A percentile compares a stretch with the other conserved stretches of the same genome.
Conservation (phyloP, 23 tunicate genomes). For the Trididemnum nubilum region DNA sequence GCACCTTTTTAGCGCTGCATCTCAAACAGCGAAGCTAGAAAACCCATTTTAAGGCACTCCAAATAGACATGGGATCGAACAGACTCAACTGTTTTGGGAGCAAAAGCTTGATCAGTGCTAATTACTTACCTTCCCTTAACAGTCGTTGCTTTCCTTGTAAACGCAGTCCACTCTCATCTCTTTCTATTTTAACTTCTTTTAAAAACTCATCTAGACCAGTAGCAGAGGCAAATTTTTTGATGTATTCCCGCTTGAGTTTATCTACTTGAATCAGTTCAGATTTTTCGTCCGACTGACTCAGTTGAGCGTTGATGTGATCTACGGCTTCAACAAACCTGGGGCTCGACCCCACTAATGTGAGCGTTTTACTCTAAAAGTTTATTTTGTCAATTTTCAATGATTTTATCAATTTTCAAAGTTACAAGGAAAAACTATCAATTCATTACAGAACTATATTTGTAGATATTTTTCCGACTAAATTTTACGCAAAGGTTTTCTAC, state of each 20-base stretch:
- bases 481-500: too few species aligned
- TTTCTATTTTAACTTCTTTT: neutral
- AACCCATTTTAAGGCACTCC: too few species aligned
- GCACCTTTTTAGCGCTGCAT: too few species aligned
- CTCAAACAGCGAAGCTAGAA: too few species aligned
- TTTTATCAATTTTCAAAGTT: too few species aligned
- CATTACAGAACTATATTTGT: too few species aligned
- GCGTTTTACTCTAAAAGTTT: neutral
- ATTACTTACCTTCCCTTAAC: neutral
- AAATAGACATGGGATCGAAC: too few species aligned
- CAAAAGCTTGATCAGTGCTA: neutral
- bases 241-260: neutral
- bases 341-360: neutral
- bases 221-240: neutral
- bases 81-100: too few species aligned
- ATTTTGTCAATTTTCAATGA: neutral
- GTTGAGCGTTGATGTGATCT: neutral
- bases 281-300: constrained; percentile 10
- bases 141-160: constrained; percentile 1
- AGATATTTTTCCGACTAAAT: too few species aligned
- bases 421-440: too few species aligned
- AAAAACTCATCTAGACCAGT: neutral
- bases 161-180: neutral
- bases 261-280: neutral
- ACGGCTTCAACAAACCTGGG: neutral